Conservation (phyloP, 2,888 invertebrate genomes). For the Apodemia mormo region DNA sequence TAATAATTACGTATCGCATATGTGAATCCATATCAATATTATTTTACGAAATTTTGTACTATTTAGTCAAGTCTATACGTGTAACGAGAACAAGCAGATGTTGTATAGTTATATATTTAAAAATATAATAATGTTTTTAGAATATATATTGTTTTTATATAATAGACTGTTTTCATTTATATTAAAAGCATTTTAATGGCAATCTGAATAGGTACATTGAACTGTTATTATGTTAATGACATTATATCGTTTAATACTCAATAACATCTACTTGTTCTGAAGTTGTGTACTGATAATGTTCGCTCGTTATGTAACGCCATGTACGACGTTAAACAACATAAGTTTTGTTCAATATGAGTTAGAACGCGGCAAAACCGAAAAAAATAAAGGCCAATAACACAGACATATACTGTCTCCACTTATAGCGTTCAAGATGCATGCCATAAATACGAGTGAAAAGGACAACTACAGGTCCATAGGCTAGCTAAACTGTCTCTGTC, state of each 20-base stretch:
- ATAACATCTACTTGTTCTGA: conserved; percentile 22
- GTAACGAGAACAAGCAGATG: conserved; percentile 36
- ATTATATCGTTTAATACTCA: neutral
- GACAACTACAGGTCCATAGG: too few species aligned
- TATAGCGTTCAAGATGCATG: too few species aligned
- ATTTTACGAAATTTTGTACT: conserved; percentile 45
- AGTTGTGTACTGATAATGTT: conserved; percentile 23
- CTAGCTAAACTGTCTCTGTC: too few species aligned
- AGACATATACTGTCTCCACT: too few species aligned
- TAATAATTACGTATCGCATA: conserved; percentile 64
- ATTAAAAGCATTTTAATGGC: conserved; percentile 11
- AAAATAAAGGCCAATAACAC: too few species aligned
- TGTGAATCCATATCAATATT: conserved; percentile 71
- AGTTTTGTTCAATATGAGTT: neutral
- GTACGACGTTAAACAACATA: neutral
- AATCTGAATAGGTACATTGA: conserved; percentile 8
- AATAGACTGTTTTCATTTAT: conserved; percentile 16
- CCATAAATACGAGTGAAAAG: too few species aligned
- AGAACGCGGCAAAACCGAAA: too few species aligned
- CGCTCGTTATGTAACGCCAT: conserved; percentile 18
- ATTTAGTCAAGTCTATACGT: conserved; percentile 37
- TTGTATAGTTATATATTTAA: conserved; percentile 7
- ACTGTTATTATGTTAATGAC: conserved; percentile 13
- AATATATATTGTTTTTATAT: conserved; percentile 17
- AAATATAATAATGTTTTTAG: conserved; percentile 14